Conservation (phyloP, 2,888 invertebrate genomes). For the Hemithea aestivaria region DNA sequence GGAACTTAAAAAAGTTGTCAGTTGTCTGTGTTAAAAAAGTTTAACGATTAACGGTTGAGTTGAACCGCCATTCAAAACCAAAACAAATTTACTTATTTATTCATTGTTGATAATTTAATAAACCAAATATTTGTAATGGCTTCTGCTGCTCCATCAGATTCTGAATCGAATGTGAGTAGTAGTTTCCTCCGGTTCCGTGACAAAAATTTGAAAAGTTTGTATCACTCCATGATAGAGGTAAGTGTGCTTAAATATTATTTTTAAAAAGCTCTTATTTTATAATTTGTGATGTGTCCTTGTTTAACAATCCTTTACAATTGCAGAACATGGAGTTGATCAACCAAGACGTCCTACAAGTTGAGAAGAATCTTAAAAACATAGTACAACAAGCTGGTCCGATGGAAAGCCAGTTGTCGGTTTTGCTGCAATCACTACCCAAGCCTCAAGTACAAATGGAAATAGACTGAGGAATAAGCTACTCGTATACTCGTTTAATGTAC, state of each 20-base stretch:
- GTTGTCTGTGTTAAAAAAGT: too few relatives aligned
- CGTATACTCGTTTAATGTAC: too few relatives aligned
- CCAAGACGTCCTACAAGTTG: slow-evolving; percentile 61
- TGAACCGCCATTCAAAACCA: too few relatives aligned
- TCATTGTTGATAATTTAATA: neutral
- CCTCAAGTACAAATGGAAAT: slow-evolving; percentile 55
- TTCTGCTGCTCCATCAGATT: slow-evolving; percentile 58
- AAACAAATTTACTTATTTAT: slow-evolving; percentile 5
- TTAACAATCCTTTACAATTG: too few relatives aligned
- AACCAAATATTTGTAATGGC: slow-evolving; percentile 37
- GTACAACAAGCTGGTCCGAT: slow-evolving; percentile 55
- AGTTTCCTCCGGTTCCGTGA: slow-evolving; percentile 65
- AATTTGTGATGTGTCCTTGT: slow-evolving; percentile 1
- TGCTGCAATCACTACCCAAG: slow-evolving; percentile 58
- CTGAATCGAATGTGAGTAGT: slow-evolving; percentile 71
- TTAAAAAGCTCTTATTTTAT: neutral
- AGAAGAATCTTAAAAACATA: slow-evolving; percentile 58
- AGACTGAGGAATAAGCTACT: slow-evolving; percentile 43
- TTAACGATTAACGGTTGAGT: too few relatives aligned
- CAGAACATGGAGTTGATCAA: slow-evolving; percentile 69
- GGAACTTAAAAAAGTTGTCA: too few relatives aligned
- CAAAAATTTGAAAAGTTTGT: slow-evolving; percentile 56
- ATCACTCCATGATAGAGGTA: slow-evolving; percentile 61
- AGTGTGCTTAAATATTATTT: neutral
- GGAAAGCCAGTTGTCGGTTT: slow-evolving; percentile 52